Conservation (phyloP, 2,113 vertebrate species). For the Parus major region DNA sequence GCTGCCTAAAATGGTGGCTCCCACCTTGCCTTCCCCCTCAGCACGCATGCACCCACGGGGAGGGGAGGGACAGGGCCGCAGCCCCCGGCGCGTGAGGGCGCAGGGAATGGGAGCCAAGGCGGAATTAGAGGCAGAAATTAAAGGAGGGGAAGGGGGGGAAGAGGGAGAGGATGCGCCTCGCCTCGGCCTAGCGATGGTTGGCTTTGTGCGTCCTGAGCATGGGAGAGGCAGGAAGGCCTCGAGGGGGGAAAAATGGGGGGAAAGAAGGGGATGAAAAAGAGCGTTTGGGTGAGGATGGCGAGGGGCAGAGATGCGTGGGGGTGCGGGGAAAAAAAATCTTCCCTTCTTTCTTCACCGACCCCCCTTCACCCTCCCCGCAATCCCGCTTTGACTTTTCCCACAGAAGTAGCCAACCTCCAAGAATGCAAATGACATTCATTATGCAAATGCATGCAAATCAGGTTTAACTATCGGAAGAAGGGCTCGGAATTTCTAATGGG, state of each 20-base stretch:
- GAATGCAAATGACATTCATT: slow-evolving; percentile 99
- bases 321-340: slow-evolving; percentile 52
- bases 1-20: slow-evolving; percentile 75
- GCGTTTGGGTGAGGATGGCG: neutral
- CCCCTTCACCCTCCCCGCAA: slow-evolving; percentile 64
- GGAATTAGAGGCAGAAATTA: slow-evolving; percentile 63
- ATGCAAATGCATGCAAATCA: slow-evolving; percentile 99
- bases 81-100: neutral
- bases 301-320: neutral
- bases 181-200: slow-evolving; percentile 38
- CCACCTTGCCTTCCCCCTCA: neutral
- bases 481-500: slow-evolving; percentile 78
- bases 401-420: slow-evolving; percentile 92
- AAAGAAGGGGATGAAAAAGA: slow-evolving; percentile 1
- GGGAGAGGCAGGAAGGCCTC: neutral
- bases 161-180: slow-evolving; percentile 38
- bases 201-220: slow-evolving; percentile 32
- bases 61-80: neutral
- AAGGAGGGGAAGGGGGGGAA: slow-evolving; percentile 13
- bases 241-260: neutral
- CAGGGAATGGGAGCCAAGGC: slow-evolving; percentile 1
- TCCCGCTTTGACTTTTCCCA: slow-evolving; percentile 93
- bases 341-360: slow-evolving; percentile 68
- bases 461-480: slow-evolving; percentile 92
- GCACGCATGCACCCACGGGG: neutral